phyloP scores from a whole-genome alignment of 2,113 vertebrate species.

The Lethenteron reissneri region DNA sequence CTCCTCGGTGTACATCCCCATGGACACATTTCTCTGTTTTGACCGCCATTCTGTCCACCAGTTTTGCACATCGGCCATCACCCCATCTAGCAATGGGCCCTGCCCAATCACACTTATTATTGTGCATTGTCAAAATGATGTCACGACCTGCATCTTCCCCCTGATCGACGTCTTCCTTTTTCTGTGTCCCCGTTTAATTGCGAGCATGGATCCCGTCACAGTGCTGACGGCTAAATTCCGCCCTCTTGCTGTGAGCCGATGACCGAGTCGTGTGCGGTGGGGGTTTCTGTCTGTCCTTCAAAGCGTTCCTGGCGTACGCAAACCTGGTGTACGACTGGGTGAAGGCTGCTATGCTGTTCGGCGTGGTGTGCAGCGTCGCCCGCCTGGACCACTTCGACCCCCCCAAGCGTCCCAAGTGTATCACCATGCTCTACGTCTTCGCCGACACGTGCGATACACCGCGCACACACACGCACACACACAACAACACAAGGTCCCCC shows the following conservation, averaged over 20 bases:
- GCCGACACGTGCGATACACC: conserved; percentile 49
- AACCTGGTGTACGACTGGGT: conserved; percentile 91
- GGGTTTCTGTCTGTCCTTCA: not conserved
- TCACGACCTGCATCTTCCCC: too few species aligned
- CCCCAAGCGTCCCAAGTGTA: conserved; percentile 68
- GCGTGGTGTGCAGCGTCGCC: conserved; percentile 52
- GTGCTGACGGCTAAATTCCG: not conserved
- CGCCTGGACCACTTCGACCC: conserved; percentile 71
- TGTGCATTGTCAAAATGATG: too few species aligned
- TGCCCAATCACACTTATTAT: too few species aligned
- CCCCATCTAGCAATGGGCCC: too few species aligned
- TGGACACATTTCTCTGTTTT: too few species aligned
- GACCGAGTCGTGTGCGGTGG: not conserved
- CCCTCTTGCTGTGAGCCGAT: not conserved
- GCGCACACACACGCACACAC: too few species aligned
- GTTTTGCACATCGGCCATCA: too few species aligned
- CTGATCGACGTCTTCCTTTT: too few species aligned
- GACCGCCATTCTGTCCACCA: too few species aligned
- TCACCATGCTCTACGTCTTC: conserved; percentile 75
- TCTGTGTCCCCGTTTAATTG: not conserved
- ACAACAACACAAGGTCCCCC: too few species aligned
- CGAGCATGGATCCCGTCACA: not conserved
- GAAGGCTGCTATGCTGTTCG: conserved; percentile 75
- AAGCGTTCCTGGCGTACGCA: conserved; percentile 67
- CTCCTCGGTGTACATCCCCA: too few species aligned